These are phyloP conservation scores for Sebastes paucispinis DNA, from an alignment of 2,797 vertebrate species.

Conservation along the genomic window DNA sequence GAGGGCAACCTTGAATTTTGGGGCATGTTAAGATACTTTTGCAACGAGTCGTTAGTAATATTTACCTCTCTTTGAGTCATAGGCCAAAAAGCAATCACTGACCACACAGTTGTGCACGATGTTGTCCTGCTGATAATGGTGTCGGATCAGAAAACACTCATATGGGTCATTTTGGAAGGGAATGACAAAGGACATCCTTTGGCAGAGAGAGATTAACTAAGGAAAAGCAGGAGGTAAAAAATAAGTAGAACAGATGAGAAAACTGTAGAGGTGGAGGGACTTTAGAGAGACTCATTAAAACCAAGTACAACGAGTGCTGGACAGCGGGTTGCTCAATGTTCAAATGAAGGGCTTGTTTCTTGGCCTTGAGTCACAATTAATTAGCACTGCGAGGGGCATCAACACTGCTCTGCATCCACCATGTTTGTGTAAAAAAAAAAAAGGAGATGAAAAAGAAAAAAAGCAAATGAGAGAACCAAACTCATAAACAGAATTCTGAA, in stretches of 20 bases:
- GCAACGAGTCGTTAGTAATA: not conserved
- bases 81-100: conserved; percentile 15
- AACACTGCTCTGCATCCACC: conserved; percentile 29
- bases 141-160: conserved; percentile 19
- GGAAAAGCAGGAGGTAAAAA: conserved; percentile 7
- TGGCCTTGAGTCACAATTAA: conserved; percentile 68
- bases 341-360: conserved; percentile 57
- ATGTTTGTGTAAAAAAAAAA: conserved; percentile 19
- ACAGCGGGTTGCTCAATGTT: conserved; percentile 54
- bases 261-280: conserved; percentile 35
- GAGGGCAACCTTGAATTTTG: conserved; percentile 11
- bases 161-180: conserved; percentile 29
- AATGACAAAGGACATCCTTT: conserved; percentile 11
- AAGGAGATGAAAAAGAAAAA: conserved; percentile 26
- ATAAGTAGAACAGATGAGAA: conserved; percentile 24
- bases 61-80: conserved; percentile 4
- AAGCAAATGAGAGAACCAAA: conserved; percentile 11
- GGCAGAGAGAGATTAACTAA: conserved; percentile 16
- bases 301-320: conserved; percentile 42
- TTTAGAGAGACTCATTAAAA: conserved; percentile 65
- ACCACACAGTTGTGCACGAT: not conserved
- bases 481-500: conserved; percentile 32
- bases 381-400: conserved; percentile 50
- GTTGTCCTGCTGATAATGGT: conserved; percentile 14
- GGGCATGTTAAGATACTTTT: not conserved